Conservation (phyloP, 2,113 vertebrate species). For the Pantherophis guttatus region DNA sequence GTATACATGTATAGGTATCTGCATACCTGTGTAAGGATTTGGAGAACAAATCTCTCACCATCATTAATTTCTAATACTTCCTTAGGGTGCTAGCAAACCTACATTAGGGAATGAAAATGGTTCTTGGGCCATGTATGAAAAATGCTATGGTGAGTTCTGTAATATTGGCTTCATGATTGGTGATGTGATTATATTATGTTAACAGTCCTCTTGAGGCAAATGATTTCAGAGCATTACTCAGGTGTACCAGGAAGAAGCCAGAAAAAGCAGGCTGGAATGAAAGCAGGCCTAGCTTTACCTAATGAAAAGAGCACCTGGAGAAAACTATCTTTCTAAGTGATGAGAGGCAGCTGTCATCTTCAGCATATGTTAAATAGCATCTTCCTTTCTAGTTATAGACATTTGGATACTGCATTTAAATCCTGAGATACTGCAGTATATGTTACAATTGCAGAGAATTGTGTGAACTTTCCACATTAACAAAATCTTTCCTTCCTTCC, state of each 20-base stretch:
- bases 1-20: not conserved
- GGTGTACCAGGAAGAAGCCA: not conserved
- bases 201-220: not conserved
- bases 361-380: not conserved
- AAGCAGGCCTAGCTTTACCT: not conserved
- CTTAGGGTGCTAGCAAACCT: not conserved
- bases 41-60: not conserved
- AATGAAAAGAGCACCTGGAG: not conserved
- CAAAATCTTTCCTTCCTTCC: not conserved
- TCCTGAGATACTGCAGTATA: not conserved
- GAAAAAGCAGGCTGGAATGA: not conserved
- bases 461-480: not conserved
- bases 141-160: not conserved
- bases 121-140: not conserved
- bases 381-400: not conserved
- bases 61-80: not conserved
- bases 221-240: not conserved
- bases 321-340: not conserved
- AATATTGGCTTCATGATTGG: not conserved
- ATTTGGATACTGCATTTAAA: not conserved
- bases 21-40: constrained; percentile 17
- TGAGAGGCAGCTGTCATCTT: not conserved
- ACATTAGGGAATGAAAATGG: not conserved
- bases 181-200: not conserved
- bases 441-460: not conserved